These are phyloP conservation scores for Eulemur macaco DNA, from an alignment of 2,113 vertebrate species.

Conservation along the genomic window DNA sequence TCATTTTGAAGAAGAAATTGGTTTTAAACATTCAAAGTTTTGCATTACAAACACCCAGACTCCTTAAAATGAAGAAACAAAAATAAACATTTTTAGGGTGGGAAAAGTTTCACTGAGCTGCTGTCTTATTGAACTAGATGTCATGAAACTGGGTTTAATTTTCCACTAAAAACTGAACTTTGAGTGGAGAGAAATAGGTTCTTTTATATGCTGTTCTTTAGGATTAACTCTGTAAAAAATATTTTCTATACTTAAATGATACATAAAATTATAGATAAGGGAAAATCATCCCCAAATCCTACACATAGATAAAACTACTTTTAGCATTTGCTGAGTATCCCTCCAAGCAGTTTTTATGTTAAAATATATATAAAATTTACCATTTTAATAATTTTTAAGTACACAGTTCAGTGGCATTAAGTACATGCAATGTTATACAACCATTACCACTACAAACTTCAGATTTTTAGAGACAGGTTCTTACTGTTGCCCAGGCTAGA, in stretches of 20 bases:
- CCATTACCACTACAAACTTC: neutral
- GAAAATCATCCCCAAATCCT: neutral
- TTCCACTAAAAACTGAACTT: neutral
- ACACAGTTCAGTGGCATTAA: neutral
- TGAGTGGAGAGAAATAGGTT: neutral
- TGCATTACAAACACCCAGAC: neutral
- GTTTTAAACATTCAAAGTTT: neutral
- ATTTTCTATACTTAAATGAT: neutral
- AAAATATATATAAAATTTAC: neutral
- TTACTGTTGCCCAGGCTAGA: too few species aligned
- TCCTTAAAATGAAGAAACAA: neutral
- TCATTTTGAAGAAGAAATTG: neutral
- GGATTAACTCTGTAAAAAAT: neutral
- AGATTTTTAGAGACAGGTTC: neutral
- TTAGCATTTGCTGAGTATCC: neutral
- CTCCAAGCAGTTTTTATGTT: neutral
- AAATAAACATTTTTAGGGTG: neutral
- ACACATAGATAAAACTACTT: neutral
- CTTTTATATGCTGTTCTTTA: neutral
- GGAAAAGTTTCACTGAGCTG: neutral
- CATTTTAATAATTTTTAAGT: neutral
- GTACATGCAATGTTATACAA: neutral
- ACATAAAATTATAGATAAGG: neutral
- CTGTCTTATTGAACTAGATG: neutral
- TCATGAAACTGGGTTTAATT: neutral